phyloP scores from a whole-genome alignment of 2,888 invertebrate species.

The Patella depressa region DNA sequence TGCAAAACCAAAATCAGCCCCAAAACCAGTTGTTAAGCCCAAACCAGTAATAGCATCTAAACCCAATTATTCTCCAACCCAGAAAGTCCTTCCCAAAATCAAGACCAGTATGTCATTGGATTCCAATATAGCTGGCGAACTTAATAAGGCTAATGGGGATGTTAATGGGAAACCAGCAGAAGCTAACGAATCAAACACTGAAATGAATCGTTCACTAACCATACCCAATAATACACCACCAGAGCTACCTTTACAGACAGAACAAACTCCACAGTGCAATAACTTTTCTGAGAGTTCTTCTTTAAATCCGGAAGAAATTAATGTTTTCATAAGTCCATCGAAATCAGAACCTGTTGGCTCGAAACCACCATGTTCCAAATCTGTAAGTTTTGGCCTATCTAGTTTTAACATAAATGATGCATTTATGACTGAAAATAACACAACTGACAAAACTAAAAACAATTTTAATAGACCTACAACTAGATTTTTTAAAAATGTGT shows the following conservation, averaged over 20 bases:
- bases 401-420: slow-evolving; percentile 15
- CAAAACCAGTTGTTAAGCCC: slow-evolving; percentile 40
- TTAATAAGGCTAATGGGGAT: slow-evolving; percentile 41
- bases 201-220: neutral
- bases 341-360: neutral
- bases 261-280: slow-evolving; percentile 21
- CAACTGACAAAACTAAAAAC: neutral
- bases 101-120: slow-evolving; percentile 43
- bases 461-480: neutral
- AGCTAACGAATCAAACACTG: slow-evolving; percentile 1
- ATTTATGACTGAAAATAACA: neutral
- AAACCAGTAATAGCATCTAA: slow-evolving; percentile 50
- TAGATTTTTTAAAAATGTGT: neutral
- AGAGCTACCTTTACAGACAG: neutral
- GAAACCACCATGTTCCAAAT: neutral
- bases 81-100: slow-evolving; percentile 40
- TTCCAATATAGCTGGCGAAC: slow-evolving; percentile 42
- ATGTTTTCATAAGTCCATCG: neutral
- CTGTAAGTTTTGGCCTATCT: neutral
- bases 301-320: neutral
- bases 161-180: slow-evolving; percentile 33
- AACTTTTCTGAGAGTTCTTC: slow-evolving; percentile 13
- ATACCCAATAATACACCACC: slow-evolving; percentile 31
- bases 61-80: slow-evolving; percentile 30
- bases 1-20: neutral